phyloP scores from a whole-genome alignment of 2,888 invertebrate species.

The Rugalucina vietnamica region DNA sequence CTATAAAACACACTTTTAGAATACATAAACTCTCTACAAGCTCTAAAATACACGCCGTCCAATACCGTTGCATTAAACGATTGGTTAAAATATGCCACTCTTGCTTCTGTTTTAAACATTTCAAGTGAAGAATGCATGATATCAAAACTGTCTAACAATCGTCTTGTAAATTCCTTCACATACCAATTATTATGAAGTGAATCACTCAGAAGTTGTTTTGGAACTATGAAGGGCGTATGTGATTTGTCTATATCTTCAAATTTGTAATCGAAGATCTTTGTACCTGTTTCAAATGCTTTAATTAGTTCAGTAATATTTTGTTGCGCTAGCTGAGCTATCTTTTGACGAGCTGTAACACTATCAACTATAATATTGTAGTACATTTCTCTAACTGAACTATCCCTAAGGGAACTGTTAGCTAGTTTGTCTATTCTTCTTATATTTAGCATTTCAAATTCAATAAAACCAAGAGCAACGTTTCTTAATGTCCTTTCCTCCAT shows the following conservation, averaged over 20 bases:
- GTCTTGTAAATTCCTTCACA: conserved; percentile 57
- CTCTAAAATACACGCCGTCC: conserved; percentile 36
- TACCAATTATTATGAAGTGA: conserved; percentile 63
- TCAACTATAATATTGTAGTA: conserved; percentile 62
- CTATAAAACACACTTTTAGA: conserved; percentile 70
- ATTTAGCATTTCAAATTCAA: conserved; percentile 66
- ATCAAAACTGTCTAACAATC: conserved; percentile 57
- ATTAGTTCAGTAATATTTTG: conserved; percentile 69
- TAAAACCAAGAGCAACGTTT: conserved; percentile 66
- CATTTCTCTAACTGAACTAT: conserved; percentile 26
- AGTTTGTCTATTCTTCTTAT: conserved; percentile 53
- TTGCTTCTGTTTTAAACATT: conserved; percentile 51
- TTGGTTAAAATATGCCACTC: conserved; percentile 45
- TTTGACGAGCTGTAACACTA: conserved; percentile 59
- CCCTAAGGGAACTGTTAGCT: conserved; percentile 7
- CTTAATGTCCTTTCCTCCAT: conserved; percentile 76
- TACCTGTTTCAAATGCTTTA: conserved; percentile 68
- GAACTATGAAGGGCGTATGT: conserved; percentile 68
- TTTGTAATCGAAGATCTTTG: conserved; percentile 69
- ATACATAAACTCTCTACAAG: conserved; percentile 63
- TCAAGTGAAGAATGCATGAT: conserved; percentile 39
- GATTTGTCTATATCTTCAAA: conserved; percentile 58
- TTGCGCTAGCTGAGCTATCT: conserved; percentile 64
- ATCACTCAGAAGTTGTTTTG: conserved; percentile 66
- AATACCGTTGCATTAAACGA: conserved; percentile 56